phyloP scores from a whole-genome alignment of 2,797 vertebrate genomes.

The Enteromius paludinosus region DNA sequence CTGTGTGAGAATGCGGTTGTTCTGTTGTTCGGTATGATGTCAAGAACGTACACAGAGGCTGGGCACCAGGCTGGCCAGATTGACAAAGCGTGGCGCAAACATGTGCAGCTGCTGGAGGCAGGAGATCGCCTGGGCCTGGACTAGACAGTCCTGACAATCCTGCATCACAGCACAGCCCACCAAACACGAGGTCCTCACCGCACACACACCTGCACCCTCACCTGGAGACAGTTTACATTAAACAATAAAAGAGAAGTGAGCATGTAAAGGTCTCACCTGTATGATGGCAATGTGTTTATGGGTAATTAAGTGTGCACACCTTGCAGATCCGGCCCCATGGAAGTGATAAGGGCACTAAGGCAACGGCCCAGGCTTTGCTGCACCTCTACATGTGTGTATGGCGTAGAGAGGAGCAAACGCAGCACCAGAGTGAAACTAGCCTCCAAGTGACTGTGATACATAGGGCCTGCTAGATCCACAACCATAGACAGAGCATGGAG shows the following conservation, averaged over 20 bases:
- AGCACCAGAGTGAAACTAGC: constrained; percentile 85
- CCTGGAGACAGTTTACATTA: constrained; percentile 67
- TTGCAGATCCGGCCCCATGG: constrained; percentile 92
- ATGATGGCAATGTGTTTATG: constrained; percentile 4
- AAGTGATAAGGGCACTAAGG: constrained; percentile 87
- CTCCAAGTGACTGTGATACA: constrained; percentile 85
- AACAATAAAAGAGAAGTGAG: background rate
- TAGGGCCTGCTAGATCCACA: constrained; percentile 85
- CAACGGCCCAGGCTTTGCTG: constrained; percentile 90
- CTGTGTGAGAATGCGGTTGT: background rate
- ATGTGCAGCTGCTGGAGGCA: constrained; percentile 96
- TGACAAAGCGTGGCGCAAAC: constrained; percentile 89
- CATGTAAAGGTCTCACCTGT: background rate
- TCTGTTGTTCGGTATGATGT: background rate
- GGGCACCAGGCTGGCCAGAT: constrained; percentile 86
- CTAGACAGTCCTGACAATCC: constrained; percentile 84
- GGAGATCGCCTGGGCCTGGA: constrained; percentile 88
- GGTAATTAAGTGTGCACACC: constrained; percentile 70
- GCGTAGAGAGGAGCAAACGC: constrained; percentile 83
- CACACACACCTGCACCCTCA: constrained; percentile 72
- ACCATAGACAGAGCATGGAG: constrained; percentile 88
- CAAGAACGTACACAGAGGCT: constrained; percentile 88
- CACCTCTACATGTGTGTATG: constrained; percentile 87
- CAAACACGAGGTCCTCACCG: constrained; percentile 84
- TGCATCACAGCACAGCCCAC: constrained; percentile 89